Conservation (phyloP, 2,113 vertebrate species). For the Syngnathus scovelli region DNA sequence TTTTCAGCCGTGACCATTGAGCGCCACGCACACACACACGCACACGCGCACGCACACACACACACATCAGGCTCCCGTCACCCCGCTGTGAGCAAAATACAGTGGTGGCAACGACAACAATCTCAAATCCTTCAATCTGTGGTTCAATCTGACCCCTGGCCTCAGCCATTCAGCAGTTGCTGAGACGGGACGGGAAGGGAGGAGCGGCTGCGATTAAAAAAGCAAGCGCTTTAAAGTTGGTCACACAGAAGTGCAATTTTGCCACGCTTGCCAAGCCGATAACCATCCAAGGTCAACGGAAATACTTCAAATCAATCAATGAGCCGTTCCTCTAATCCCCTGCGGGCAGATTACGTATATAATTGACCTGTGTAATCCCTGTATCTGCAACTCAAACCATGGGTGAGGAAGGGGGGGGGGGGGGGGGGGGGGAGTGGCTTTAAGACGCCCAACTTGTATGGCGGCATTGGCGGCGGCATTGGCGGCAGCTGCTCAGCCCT, state of each 20-base stretch:
- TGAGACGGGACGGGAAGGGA: slow-evolving; percentile 34
- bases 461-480: not conserved
- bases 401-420: slow-evolving; percentile 44
- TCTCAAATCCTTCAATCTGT: slow-evolving; percentile 48
- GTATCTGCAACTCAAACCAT: slow-evolving; percentile 77
- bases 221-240: slow-evolving; percentile 72
- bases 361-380: slow-evolving; percentile 98
- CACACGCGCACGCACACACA: not conserved
- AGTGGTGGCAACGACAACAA: slow-evolving; percentile 24
- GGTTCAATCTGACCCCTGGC: slow-evolving; percentile 36
- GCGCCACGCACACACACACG: too few species aligned
- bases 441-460: slow-evolving; percentile 18
- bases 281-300: slow-evolving; percentile 92
- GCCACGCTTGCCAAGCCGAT: slow-evolving; percentile 75
- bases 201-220: slow-evolving; percentile 71
- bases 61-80: slow-evolving; percentile 4
- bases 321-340: slow-evolving; percentile 79
- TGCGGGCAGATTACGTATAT: slow-evolving; percentile 92
- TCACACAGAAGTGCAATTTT: slow-evolving; percentile 79
- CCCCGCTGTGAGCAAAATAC: slow-evolving; percentile 38
- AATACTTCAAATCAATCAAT: slow-evolving; percentile 92
- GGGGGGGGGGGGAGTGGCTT: not conserved
- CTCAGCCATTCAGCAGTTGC: slow-evolving; percentile 35
- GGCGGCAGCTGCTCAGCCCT: slow-evolving; percentile 33
- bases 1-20: not conserved